Percentiles rank a stretch among this genome's conserved stretches.
Evolutionary conservation across 1,140 invertebrate species (phyloP).

Genomic region (Kradibia gibbosae): DNA sequence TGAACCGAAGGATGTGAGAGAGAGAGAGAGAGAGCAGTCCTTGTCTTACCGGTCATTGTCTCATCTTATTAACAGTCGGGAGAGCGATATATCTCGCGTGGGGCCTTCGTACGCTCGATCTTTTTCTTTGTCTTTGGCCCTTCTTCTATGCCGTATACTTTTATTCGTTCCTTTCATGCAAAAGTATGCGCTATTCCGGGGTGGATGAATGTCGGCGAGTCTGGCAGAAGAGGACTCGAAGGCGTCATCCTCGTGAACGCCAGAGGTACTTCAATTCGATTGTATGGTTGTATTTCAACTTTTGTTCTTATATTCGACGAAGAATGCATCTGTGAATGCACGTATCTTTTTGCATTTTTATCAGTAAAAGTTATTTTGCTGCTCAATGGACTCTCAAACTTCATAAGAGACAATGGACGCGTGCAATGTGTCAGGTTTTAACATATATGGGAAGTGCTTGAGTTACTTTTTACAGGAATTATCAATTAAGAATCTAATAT

Average conservation of each 20-base stretch:
- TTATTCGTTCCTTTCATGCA: constrained; percentile 36
- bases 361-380: too few relatives aligned
- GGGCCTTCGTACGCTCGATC: background rate
- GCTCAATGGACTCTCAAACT: too few relatives aligned
- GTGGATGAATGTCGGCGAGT: background rate
- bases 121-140: constrained; percentile 51
- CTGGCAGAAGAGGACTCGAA: background rate
- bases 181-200: background rate
- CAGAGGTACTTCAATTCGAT: background rate
- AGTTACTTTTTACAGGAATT: too few relatives aligned
- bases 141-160: constrained; percentile 44
- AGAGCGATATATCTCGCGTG: constrained; percentile 62
- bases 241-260: background rate
- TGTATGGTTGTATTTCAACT: background rate
- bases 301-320: background rate
- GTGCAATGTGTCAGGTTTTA: too few relatives aligned
- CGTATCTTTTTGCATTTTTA: too few relatives aligned
- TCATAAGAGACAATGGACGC: too few relatives aligned
- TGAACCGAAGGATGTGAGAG: background rate
- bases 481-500: too few relatives aligned
- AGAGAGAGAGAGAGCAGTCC: constrained; percentile 7
- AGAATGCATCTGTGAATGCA: background rate
- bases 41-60: constrained; percentile 62
- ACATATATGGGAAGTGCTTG: too few relatives aligned
- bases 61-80: constrained; percentile 69